Percentiles rank a stretch among this genome's conserved stretches.
Evolutionary conservation across 2,888 invertebrate genomes (phyloP).

Genomic region (Apodemia zela): DNA sequence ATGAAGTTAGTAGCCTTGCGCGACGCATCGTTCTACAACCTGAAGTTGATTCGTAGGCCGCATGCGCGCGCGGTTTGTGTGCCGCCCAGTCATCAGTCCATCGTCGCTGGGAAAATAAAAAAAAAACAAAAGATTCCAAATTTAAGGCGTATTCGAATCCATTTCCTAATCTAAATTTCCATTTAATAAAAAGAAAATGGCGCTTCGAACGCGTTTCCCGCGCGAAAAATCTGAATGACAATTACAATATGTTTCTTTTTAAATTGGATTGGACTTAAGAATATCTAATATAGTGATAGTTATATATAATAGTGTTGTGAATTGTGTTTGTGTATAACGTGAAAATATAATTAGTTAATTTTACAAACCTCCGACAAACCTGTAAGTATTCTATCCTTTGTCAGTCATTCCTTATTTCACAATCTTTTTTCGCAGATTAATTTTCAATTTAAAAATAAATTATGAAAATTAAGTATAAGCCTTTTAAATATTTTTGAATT

Average conservation of each 20-base stretch:
- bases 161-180: conserved; percentile 22
- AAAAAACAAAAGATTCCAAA: conserved; percentile 32
- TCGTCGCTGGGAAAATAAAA: conserved; percentile 32
- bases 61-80: conserved; percentile 44
- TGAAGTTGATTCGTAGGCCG: conserved; percentile 30
- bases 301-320: conserved; percentile 26
- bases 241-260: conserved; percentile 28
- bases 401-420: no score
- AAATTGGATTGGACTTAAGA: conserved; percentile 28
- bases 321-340: conserved; percentile 35
- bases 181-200: conserved; percentile 28
- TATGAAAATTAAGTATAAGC: no score
- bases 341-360: conserved; percentile 39
- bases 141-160: conserved; percentile 31
- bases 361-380: conserved; percentile 42
- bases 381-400: conserved; percentile 40
- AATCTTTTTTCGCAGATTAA: no score
- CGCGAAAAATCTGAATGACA: conserved; percentile 19
- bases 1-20: conserved; percentile 42
- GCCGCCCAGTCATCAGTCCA: conserved; percentile 37
- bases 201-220: conserved; percentile 24
- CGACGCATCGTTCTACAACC: conserved; percentile 25
- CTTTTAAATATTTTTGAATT: no score
- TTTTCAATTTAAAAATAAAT: no score
- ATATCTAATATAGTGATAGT: conserved; percentile 31